These are phyloP conservation scores for Pardosa pseudoannulata DNA, from an alignment of 2,888 invertebrate species.

Conservation along the genomic window DNA sequence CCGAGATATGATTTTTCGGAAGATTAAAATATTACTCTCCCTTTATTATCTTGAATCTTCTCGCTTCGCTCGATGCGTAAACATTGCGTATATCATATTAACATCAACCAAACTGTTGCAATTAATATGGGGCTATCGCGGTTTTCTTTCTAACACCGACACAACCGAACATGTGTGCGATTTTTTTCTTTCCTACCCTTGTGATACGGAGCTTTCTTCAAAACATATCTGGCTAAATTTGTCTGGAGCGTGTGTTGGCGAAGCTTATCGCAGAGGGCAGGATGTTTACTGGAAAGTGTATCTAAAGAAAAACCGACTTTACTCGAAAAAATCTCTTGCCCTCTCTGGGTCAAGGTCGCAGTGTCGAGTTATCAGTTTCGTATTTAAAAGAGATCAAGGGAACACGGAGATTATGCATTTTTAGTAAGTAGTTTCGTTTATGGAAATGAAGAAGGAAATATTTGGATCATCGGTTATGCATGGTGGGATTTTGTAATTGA, in stretches of 20 bases:
- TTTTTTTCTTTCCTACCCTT: neutral
- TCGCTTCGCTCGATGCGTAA: no score
- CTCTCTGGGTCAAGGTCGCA: constrained; percentile 25
- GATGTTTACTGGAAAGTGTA: constrained; percentile 41
- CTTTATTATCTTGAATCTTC: no score
- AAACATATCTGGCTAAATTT: neutral
- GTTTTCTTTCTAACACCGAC: neutral
- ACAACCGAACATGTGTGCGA: no score
- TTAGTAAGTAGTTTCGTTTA: no score
- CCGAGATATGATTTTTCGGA: no score
- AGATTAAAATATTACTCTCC: no score
- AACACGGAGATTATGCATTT: no score
- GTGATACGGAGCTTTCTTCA: neutral
- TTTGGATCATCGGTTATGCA: no score
- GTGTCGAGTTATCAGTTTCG: no score
- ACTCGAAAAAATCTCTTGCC: neutral
- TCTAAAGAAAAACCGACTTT: constrained; percentile 14
- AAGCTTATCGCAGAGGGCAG: constrained; percentile 17
- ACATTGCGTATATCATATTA: neutral
- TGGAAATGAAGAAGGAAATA: no score
- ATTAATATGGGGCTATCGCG: neutral
- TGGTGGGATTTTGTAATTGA: no score
- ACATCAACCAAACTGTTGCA: neutral
- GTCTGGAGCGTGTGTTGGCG: neutral
- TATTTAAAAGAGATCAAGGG: no score